Conservation (phyloP, 30 jellyfish, hydroid and myxozoan species). For the Phacellophora camtschatica region DNA sequence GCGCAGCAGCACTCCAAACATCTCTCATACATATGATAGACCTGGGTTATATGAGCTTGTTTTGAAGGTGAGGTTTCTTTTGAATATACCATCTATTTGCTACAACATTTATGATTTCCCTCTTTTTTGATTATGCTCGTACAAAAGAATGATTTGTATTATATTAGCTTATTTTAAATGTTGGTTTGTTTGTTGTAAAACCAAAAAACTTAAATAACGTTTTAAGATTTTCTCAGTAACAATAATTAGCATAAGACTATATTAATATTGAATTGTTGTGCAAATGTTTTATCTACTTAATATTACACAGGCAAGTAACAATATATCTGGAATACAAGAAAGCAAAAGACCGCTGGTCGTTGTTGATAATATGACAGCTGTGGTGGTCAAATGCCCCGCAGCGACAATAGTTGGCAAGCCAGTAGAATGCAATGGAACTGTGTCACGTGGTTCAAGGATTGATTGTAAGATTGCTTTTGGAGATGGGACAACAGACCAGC, state of each 20-base stretch:
- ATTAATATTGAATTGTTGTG: too few species aligned
- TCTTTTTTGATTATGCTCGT: too few species aligned
- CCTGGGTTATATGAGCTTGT: constrained; percentile 73
- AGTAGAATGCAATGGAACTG: constrained; percentile 77
- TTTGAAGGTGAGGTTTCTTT: too few species aligned
- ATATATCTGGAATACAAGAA: constrained; percentile 64
- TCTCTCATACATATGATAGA: constrained; percentile 68
- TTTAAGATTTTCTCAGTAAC: too few species aligned
- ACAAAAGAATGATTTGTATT: too few species aligned
- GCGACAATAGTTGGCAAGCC: constrained; percentile 74
- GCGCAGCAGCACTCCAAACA: constrained; percentile 22
- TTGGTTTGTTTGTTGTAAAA: too few species aligned
- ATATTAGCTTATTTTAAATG: too few species aligned
- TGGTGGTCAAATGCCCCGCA: constrained; percentile 58
- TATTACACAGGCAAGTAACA: constrained; percentile 87
- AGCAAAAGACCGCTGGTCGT: constrained; percentile 47
- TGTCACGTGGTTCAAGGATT: constrained; percentile 81
- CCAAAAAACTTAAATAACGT: too few species aligned
- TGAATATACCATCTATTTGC: too few species aligned
- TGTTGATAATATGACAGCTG: constrained; percentile 39
- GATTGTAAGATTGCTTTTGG: constrained; percentile 67
- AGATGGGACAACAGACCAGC: constrained; percentile 75
- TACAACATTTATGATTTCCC: too few species aligned
- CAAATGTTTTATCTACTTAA: too few species aligned
- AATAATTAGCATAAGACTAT: too few species aligned